Base-by-base conservation (phyloP, 2,797 vertebrate genomes). In the Lindbergichthys nudifrons region DNA sequence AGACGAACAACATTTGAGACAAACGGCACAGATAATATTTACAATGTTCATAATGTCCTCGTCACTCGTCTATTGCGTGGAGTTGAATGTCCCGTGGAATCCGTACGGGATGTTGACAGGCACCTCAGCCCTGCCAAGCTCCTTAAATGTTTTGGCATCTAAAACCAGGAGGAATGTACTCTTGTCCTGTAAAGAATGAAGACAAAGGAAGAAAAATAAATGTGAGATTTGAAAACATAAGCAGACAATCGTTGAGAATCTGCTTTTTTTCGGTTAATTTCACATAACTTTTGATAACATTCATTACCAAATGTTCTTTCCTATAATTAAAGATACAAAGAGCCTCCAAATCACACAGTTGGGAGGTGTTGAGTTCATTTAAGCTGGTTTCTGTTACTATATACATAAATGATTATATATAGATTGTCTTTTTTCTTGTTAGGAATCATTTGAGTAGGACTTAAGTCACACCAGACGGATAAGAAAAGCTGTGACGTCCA, bases 161-260 rank as follows among this genome's bases (percentile, higher is more conserved):
- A 98, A 85, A 54, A 97, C 90, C 45, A 98, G 92, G 50, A 99
- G 94, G 85, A 98, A 99, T 12, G 95, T 96, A n/a, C 90, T 95
- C 86, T 89, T 95, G 71, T 96, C 95, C 97, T 92, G 90, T 53
- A 92, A 85, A 70, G 1, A 74, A 42, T 74, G 4, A 48, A 21
- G n/a, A 72, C 32, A 62, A 3, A 11, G 39, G 43, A 3, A 16
- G 2, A 41, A 46, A 48, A 32, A 42, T 21, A n/a, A 10, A 14
- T 23, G 32, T 19, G 64, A 46, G 13, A 4, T 41, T 32, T 50
- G 5, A 42, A 46, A 7, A 47, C 14, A 50, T 16, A 15, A 8
- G 60, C 4, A 61, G 8, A 19, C 2, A 0, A 21, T 21, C 45
- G 62, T 16, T 14, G 10, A 42, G 1, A 61, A 45, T 13, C 32